Percentiles rank a stretch among this genome's conserved stretches.
Conservation (phyloP, 23 tunicate species). For the Ciona savignyi region DNA sequence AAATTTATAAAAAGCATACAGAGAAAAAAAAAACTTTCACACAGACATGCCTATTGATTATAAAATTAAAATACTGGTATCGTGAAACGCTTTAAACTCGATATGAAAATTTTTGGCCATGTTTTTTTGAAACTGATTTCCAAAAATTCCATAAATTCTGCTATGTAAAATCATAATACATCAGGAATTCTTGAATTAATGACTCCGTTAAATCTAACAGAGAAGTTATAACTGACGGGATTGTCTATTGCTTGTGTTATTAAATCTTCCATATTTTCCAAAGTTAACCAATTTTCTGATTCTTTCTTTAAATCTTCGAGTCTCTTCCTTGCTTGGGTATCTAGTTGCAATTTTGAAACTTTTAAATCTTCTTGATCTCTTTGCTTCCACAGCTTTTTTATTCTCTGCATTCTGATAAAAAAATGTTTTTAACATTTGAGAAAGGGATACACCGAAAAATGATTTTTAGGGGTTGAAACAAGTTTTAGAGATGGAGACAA, state of each 20-base stretch:
- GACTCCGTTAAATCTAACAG: slow-evolving; percentile 31
- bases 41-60: not conserved
- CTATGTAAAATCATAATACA: not conserved
- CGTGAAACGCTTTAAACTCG: too few relatives aligned
- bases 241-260: slow-evolving; percentile 67
- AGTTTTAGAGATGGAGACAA: too few relatives aligned
- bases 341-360: not conserved
- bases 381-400: not conserved
- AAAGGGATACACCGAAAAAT: too few relatives aligned
- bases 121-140: too few relatives aligned
- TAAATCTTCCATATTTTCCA: slow-evolving; percentile 68
- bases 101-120: too few relatives aligned
- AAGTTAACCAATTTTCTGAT: slow-evolving; percentile 55
- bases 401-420: not conserved
- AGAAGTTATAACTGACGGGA: slow-evolving; percentile 60
- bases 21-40: not conserved
- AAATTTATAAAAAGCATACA: not conserved
- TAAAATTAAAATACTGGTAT: too few relatives aligned
- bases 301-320: slow-evolving; percentile 20
- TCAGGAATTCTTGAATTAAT: slow-evolving; percentile 38
- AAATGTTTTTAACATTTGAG: too few relatives aligned
- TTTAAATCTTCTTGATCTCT: not conserved
- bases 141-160: too few relatives aligned
- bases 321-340: slow-evolving; percentile 1
- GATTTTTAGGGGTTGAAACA: too few relatives aligned